Conservation (phyloP, 1,140 invertebrate species). For the Eubasilissa regina region DNA sequence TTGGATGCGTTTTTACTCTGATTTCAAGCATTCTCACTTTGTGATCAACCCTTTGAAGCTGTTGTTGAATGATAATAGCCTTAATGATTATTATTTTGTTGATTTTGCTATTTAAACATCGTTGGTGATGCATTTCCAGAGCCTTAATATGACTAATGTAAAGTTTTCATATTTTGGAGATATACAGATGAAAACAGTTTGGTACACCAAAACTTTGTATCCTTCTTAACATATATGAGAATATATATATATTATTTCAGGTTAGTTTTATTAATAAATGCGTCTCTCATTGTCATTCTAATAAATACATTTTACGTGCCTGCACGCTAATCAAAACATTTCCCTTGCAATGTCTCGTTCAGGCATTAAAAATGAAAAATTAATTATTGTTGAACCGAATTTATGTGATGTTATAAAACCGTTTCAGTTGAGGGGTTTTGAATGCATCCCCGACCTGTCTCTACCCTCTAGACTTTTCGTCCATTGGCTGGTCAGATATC, state of each 20-base stretch:
- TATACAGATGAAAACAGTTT: too few species aligned
- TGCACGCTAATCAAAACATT: slow-evolving; percentile 31
- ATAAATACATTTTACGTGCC: background rate
- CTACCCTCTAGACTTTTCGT: slow-evolving; percentile 45
- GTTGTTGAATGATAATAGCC: too few species aligned
- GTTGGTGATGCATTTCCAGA: too few species aligned
- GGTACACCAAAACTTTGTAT: too few species aligned
- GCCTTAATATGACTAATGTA: too few species aligned
- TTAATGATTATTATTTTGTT: too few species aligned
- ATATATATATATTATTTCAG: background rate
- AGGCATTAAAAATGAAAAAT: slow-evolving; percentile 26
- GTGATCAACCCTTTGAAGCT: too few species aligned
- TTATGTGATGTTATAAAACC: slow-evolving; percentile 52
- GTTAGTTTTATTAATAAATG: background rate
- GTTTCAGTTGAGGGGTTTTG: slow-evolving; percentile 52
- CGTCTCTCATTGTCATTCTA: background rate
- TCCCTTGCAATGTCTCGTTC: background rate
- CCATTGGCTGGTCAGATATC: slow-evolving; percentile 48
- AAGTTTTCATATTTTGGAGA: too few species aligned
- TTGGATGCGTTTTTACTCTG: too few species aligned
- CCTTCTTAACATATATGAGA: too few species aligned
- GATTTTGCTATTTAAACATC: too few species aligned
- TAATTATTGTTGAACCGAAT: slow-evolving; percentile 35
- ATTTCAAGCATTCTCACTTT: too few species aligned
- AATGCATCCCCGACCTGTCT: slow-evolving; percentile 29